A percentile compares a stretch with the other conserved stretches of the same genome.
Evolutionary conservation across 2,113 vertebrate species (phyloP).

Genomic region (Pholis gunnellus): DNA sequence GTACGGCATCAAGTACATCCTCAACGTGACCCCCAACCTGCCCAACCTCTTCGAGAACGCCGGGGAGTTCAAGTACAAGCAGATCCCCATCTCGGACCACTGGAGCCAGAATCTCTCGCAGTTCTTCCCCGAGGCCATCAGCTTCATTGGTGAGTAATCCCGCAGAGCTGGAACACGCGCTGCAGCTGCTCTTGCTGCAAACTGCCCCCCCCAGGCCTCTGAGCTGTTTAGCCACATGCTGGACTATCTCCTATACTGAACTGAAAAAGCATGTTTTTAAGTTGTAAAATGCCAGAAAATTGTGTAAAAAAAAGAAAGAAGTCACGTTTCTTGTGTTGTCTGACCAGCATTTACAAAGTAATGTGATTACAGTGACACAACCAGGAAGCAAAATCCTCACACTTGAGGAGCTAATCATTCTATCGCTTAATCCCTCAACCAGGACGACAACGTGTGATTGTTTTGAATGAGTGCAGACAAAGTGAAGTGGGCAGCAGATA

Average conservation of each 20-base stretch:
- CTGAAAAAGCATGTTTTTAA: not conserved
- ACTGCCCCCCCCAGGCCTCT: not conserved
- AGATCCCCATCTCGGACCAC: constrained; percentile 99
- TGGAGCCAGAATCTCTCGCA: constrained; percentile 99
- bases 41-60: constrained; percentile 99
- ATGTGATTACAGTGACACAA: no score
- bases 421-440: no score
- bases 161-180: not conserved
- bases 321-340: not conserved
- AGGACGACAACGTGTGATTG: not conserved
- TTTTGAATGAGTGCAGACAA: not conserved
- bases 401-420: not conserved
- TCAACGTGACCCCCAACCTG: constrained; percentile 98
- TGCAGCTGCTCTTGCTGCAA: not conserved
- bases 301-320: not conserved
- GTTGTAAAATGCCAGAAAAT: not conserved
- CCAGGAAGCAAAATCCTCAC: not conserved
- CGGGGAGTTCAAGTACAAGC: constrained; percentile 98
- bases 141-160: constrained; percentile 93
- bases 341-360: not conserved
- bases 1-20: constrained; percentile 99
- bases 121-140: constrained; percentile 98
- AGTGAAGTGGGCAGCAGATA: constrained; percentile 6
- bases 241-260: not conserved
- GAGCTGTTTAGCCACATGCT: not conserved